phyloP scores from a whole-genome alignment of 2,113 vertebrate genomes.

The Globicephala melas region DNA sequence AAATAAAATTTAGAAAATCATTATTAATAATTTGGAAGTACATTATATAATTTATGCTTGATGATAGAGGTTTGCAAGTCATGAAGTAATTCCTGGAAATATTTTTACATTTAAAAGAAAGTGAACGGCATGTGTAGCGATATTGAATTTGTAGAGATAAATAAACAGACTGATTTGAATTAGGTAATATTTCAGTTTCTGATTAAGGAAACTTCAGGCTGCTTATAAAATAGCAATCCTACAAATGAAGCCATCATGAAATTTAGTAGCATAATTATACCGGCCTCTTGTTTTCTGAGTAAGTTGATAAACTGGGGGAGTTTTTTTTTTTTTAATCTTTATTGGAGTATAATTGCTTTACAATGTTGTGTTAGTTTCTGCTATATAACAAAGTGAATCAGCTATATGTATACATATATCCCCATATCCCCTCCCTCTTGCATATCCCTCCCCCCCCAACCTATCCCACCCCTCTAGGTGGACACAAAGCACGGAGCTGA shows the following conservation, averaged over 20 bases:
- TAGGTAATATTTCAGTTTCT: conserved; percentile 32
- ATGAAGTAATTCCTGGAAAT: neutral
- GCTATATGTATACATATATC: too few species aligned
- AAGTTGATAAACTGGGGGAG: neutral
- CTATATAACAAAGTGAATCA: too few species aligned
- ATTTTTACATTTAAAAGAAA: neutral
- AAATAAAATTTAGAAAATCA: conserved; percentile 31
- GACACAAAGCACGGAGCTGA: too few species aligned
- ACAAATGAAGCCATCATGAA: neutral
- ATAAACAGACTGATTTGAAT: neutral
- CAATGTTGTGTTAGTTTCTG: too few species aligned
- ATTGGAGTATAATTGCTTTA: too few species aligned
- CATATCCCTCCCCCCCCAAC: rapidly evolving
- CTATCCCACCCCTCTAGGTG: too few species aligned
- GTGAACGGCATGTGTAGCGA: neutral
- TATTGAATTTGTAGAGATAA: neutral
- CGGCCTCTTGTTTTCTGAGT: neutral
- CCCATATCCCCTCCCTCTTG: too few species aligned
- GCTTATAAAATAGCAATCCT: neutral
- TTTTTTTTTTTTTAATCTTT: too few species aligned
- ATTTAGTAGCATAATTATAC: neutral
- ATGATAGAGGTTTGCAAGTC: neutral
- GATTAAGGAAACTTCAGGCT: neutral
- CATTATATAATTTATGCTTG: neutral
- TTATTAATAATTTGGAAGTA: neutral